Percentiles rank a stretch among this genome's conserved stretches.
Conservation (phyloP, 1,140 invertebrate genomes). For the Bombyx mori region DNA sequence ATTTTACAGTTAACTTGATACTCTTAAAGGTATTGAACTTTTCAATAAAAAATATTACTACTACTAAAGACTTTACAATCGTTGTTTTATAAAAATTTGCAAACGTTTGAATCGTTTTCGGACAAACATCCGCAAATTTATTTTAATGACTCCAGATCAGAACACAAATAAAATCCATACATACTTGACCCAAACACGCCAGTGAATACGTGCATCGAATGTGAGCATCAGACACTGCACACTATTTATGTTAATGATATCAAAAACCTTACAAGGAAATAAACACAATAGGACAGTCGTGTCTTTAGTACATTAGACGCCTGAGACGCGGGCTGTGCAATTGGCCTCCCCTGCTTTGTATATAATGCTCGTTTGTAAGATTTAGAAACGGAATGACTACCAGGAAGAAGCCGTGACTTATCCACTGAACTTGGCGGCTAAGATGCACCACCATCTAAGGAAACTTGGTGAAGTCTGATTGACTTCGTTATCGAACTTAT, state of each 20-base stretch:
- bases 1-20: no score
- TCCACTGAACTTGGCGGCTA: constrained; percentile 28
- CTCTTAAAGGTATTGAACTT: no score
- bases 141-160: background rate
- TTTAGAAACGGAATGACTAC: constrained; percentile 42
- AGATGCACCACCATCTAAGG: constrained; percentile 45
- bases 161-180: no score
- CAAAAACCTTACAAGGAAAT: constrained; percentile 56
- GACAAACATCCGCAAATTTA: constrained; percentile 5
- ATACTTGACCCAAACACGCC: constrained; percentile 19
- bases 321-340: constrained; percentile 36
- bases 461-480: constrained; percentile 37
- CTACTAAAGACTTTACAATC: no score
- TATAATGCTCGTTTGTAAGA: constrained; percentile 56
- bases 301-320: constrained; percentile 48
- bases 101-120: constrained; percentile 10
- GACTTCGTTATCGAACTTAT: constrained; percentile 40
- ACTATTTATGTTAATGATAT: constrained; percentile 60
- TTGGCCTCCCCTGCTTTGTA: constrained; percentile 54
- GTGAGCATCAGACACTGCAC: constrained; percentile 32
- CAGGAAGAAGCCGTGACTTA: constrained; percentile 43
- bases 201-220: constrained; percentile 35
- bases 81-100: no score
- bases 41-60: no score
- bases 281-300: constrained; percentile 60